Conservation (phyloP, 1,140 invertebrate genomes). For the Aleiodes sp. region DNA sequence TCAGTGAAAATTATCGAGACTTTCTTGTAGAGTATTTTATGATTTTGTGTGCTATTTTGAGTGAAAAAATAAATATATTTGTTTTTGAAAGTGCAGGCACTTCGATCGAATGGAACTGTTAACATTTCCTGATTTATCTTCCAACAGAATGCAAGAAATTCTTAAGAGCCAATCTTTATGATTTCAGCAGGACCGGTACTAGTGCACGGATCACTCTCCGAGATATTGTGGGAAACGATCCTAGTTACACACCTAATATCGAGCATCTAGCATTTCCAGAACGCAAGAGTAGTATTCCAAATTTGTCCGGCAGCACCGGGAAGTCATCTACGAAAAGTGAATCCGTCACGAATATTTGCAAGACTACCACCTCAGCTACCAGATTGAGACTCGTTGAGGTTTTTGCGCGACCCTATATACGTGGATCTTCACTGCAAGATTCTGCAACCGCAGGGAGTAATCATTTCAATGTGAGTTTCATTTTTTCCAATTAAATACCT, state of each 20-base stretch:
- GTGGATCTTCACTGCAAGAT: slow-evolving; percentile 54
- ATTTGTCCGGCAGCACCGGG: slow-evolving; percentile 43
- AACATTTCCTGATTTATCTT: too few species aligned
- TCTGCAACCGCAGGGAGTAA: slow-evolving; percentile 51
- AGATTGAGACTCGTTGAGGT: slow-evolving; percentile 67
- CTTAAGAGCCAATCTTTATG: neutral
- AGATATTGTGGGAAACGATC: slow-evolving; percentile 62
- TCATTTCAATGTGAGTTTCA: slow-evolving; percentile 52
- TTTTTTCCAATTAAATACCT: neutral
- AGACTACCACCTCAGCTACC: slow-evolving; percentile 44
- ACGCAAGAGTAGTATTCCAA: slow-evolving; percentile 63
- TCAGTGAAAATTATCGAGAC: too few species aligned
- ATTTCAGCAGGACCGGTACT: slow-evolving; percentile 52
- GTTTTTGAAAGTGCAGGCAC: neutral
- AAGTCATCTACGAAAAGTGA: slow-evolving; percentile 27
- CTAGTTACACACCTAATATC: slow-evolving; percentile 69
- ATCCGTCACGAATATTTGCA: slow-evolving; percentile 36
- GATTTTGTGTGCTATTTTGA: too few species aligned
- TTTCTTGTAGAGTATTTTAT: too few species aligned
- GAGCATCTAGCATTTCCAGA: slow-evolving; percentile 69
- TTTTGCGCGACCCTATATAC: slow-evolving; percentile 57
- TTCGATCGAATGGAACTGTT: too few species aligned
- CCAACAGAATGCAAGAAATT: too few species aligned
- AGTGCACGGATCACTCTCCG: slow-evolving; percentile 55
- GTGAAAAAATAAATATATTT: neutral